Evolutionary conservation across 53 echinoderm and acorn worm genomes (phyloP).

Genomic region (Arbacia lixula): DNA sequence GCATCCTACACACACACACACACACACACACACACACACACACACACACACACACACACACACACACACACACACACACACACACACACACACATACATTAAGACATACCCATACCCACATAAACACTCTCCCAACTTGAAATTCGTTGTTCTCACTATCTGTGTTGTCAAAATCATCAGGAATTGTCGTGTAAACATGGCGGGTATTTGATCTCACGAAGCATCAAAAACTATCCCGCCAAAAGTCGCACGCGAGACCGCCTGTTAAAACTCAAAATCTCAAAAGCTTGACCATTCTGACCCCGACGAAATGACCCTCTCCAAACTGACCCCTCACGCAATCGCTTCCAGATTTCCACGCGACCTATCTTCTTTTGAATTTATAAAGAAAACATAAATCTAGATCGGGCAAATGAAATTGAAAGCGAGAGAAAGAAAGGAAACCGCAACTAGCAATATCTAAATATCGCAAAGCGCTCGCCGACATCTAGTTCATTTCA

Average conservation of each 20-base stretch:
- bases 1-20: no score
- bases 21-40: no score
- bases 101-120: no score
- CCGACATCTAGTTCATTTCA: constrained; percentile 14
- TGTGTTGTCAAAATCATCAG: no score
- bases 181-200: no score
- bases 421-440: background rate
- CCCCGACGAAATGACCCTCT: constrained; percentile 6
- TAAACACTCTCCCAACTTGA: no score
- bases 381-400: background rate
- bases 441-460: background rate
- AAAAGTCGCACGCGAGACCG: constrained; percentile 29
- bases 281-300: constrained; percentile 14
- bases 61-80: no score
- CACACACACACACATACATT: no score
- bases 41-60: no score
- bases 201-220: no score
- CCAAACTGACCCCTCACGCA: constrained; percentile 2
- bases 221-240: background rate
- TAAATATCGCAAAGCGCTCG: no score
- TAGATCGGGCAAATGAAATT: background rate
- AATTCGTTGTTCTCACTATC: no score
- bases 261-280: constrained; percentile 8
- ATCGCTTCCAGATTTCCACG: constrained; percentile 44
- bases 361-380: constrained; percentile 1